Percentiles rank a stretch among this genome's conserved stretches.
Evolutionary conservation across 2,888 invertebrate species (phyloP).

Genomic region (Calameuta filiformis): DNA sequence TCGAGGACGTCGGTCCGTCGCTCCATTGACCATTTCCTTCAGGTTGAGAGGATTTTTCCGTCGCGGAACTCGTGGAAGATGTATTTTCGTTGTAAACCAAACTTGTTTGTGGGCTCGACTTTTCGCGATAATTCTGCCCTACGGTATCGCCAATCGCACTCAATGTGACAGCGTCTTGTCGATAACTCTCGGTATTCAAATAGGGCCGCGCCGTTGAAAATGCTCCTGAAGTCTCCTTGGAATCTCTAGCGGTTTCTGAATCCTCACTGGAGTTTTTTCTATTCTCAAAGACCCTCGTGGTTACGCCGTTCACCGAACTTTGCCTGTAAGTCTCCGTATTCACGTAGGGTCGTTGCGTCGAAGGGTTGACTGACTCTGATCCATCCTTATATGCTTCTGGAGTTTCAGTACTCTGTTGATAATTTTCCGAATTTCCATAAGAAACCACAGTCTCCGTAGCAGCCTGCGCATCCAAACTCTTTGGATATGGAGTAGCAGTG

Average conservation of each 20-base stretch:
- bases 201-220: conserved; percentile 19
- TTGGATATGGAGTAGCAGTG: conserved; percentile 34
- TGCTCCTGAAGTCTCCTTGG: neutral
- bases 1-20: conserved; percentile 13
- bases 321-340: conserved; percentile 33
- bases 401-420: conserved; percentile 19
- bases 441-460: conserved; percentile 13
- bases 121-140: neutral
- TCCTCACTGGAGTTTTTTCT: neutral
- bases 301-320: conserved; percentile 4
- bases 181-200: conserved; percentile 15
- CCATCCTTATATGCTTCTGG: neutral
- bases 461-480: conserved; percentile 25
- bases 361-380: neutral
- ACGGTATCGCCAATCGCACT: neutral
- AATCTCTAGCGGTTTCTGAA: neutral
- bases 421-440: conserved; percentile 20
- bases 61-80: neutral
- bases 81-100: neutral
- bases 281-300: neutral
- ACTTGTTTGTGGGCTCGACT: neutral
- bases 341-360: conserved; percentile 22
- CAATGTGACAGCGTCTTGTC: conserved; percentile 13
- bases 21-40: neutral
- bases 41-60: neutral